Evolutionary conservation across 2,888 invertebrate species (phyloP).

Genomic region (Leptopilina syphax): DNA sequence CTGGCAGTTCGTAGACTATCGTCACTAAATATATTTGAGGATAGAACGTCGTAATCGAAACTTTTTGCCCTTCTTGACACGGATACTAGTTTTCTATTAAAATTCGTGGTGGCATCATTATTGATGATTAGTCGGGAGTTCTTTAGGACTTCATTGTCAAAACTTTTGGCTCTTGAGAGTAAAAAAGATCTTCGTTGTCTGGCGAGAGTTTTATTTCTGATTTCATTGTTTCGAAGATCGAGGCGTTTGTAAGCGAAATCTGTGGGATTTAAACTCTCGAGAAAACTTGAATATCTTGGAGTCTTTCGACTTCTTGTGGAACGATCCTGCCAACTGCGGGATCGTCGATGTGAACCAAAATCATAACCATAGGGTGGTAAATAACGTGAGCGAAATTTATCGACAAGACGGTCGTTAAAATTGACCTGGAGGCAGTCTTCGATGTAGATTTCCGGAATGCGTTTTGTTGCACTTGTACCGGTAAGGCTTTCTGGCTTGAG

Average conservation of each 20-base stretch:
- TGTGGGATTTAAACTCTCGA: not conserved
- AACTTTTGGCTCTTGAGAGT: conserved; percentile 70
- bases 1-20: conserved; percentile 74
- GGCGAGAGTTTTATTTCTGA: not conserved
- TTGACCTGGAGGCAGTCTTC: conserved; percentile 71
- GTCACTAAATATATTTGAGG: conserved; percentile 75
- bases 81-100: conserved; percentile 36
- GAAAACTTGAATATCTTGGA: conserved; percentile 39
- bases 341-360: conserved; percentile 53
- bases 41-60: conserved; percentile 73
- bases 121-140: conserved; percentile 52
- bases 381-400: conserved; percentile 66
- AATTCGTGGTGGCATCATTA: conserved; percentile 35
- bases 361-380: conserved; percentile 55
- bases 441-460: conserved; percentile 72
- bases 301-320: conserved; percentile 52
- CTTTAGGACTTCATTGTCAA: conserved; percentile 69
- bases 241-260: conserved; percentile 5
- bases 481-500: conserved; percentile 66
- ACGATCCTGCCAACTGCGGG: conserved; percentile 66
- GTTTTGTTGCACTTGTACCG: conserved; percentile 48
- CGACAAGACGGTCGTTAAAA: conserved; percentile 68
- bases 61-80: conserved; percentile 68
- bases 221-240: conserved; percentile 8
- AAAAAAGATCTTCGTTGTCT: conserved; percentile 61